phyloP scores from a whole-genome alignment of 2,113 vertebrate species.

The Uria aalge region DNA sequence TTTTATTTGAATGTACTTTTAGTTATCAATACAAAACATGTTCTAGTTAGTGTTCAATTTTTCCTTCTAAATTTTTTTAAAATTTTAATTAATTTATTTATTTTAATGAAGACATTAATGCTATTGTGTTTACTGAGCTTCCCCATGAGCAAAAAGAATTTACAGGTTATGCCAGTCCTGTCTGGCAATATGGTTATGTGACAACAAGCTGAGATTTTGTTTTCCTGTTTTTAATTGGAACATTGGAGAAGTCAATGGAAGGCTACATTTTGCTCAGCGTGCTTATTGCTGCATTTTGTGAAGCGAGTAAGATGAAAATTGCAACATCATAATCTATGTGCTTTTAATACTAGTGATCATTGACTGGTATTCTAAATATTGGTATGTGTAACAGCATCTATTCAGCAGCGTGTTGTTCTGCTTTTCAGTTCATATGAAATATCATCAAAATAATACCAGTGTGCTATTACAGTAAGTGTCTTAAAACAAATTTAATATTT shows the following conservation, averaged over 20 bases:
- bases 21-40: fast-evolving
- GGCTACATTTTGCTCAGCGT: neutral
- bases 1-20: neutral
- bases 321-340: neutral
- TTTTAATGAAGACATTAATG: neutral
- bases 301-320: neutral
- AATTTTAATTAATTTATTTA: neutral
- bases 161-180: neutral
- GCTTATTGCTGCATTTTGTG: neutral
- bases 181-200: neutral
- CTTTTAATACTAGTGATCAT: neutral
- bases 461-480: neutral
- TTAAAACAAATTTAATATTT: neutral
- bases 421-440: neutral
- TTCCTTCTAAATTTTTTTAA: neutral
- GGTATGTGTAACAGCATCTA: neutral
- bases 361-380: neutral
- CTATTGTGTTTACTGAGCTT: neutral
- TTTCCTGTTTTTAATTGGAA: neutral
- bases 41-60: neutral
- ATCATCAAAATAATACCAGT: neutral
- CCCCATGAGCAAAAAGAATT: neutral
- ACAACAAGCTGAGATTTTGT: neutral
- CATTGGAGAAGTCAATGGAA: neutral
- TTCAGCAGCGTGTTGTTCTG: neutral